These are phyloP conservation scores for Heterodera filipjevi DNA, from an alignment of 2,888 invertebrate species.

Conservation along the genomic window DNA sequence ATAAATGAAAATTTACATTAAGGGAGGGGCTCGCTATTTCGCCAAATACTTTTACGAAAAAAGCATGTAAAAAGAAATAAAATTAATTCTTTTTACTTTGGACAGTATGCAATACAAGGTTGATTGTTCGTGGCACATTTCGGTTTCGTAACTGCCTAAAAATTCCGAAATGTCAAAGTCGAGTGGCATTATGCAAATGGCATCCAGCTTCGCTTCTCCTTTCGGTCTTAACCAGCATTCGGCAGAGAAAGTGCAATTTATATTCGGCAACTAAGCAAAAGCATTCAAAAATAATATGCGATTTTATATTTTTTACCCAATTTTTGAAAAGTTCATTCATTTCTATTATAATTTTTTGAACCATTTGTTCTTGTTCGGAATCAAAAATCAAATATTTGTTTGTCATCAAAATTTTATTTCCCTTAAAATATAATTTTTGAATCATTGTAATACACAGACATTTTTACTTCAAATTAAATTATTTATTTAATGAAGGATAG, in stretches of 20 bases:
- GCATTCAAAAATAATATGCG: neutral
- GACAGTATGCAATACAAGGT: neutral
- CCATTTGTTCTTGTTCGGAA: neutral
- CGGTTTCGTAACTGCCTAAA: neutral
- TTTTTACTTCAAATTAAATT: neutral
- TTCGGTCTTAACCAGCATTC: neutral
- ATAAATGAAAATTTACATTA: neutral
- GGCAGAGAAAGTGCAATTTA: neutral
- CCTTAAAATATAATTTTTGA: neutral
- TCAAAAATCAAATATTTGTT: constrained; percentile 9
- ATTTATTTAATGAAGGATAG: neutral
- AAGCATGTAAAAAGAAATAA: neutral
- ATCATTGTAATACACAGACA: neutral
- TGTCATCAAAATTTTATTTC: neutral
- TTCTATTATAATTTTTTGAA: neutral
- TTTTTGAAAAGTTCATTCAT: neutral
- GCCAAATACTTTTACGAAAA: neutral
- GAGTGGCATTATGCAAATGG: neutral
- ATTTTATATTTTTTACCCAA: neutral
- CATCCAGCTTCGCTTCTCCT: neutral
- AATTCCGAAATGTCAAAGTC: neutral
- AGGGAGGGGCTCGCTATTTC: no score
- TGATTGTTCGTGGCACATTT: neutral
- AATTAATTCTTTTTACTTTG: neutral
- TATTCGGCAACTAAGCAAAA: neutral